Conservation (phyloP, 2,113 vertebrate genomes). For the Megalops atlanticus region DNA sequence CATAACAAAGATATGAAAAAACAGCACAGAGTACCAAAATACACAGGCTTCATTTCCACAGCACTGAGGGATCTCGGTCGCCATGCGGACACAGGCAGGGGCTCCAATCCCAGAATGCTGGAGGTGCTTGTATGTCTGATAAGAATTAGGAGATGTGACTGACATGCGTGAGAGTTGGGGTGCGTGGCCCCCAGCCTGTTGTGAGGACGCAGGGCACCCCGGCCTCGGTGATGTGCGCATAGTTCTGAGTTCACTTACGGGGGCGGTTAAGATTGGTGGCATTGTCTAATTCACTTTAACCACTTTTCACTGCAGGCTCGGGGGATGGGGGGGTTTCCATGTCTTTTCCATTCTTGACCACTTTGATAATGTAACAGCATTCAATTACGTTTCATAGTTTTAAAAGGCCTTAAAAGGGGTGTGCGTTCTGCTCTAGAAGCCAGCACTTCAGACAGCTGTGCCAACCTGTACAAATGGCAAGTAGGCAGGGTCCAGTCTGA, state of each 20-base stretch:
- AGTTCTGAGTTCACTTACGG: neutral
- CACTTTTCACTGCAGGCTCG: neutral
- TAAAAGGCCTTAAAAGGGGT: neutral
- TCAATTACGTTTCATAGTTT: neutral
- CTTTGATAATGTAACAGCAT: neutral
- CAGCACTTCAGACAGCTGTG: neutral
- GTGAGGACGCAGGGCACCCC: neutral
- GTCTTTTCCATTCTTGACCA: neutral
- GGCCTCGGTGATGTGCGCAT: too few relatives aligned
- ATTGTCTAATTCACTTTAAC: neutral
- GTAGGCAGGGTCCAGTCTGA: too few relatives aligned
- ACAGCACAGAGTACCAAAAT: conserved; percentile 60
- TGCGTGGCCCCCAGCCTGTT: neutral
- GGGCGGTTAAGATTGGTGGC: neutral
- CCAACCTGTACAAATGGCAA: too few relatives aligned
- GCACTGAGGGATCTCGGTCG: conserved; percentile 24
- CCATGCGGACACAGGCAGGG: too few relatives aligned
- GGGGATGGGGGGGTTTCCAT: too few relatives aligned
- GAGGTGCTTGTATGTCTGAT: too few relatives aligned
- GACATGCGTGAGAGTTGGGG: neutral
- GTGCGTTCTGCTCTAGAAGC: neutral
- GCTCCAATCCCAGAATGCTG: too few relatives aligned
- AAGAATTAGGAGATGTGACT: too few relatives aligned
- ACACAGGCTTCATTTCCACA: too few relatives aligned
- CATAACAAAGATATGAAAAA: conserved; percentile 69